Conservation (phyloP, 2,797 vertebrate genomes). For the Eleutherodactylus coqui region DNA sequence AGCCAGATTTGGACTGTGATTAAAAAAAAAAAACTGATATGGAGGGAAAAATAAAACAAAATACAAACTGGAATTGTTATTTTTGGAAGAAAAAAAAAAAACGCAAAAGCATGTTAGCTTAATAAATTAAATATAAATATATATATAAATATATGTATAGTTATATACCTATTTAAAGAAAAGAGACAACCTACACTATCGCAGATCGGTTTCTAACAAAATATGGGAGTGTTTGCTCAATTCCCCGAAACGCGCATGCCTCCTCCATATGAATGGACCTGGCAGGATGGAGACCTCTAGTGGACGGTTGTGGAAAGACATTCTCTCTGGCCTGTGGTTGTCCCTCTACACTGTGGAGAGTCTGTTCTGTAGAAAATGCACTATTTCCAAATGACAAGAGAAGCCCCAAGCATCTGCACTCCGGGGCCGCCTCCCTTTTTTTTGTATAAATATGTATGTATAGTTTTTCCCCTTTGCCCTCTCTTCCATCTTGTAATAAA, state of each 20-base stretch:
- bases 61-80: slow-evolving; percentile 56
- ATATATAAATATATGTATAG: slow-evolving; percentile 63
- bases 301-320: slow-evolving; percentile 26
- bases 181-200: slow-evolving; percentile 11
- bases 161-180: slow-evolving; percentile 61
- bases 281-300: slow-evolving; percentile 8
- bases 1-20: slow-evolving; percentile 21
- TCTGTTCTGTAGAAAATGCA: slow-evolving; percentile 58
- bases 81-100: slow-evolving; percentile 50
- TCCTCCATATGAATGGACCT: slow-evolving; percentile 11
- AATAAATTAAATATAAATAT: slow-evolving; percentile 59
- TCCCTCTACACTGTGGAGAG: slow-evolving; percentile 40
- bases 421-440: slow-evolving; percentile 32
- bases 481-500: slow-evolving; percentile 50
- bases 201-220: slow-evolving; percentile 31
- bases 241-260: slow-evolving; percentile 45
- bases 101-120: slow-evolving; percentile 57
- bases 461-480: slow-evolving; percentile 57
- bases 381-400: slow-evolving; percentile 45
- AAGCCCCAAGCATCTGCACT: slow-evolving; percentile 44
- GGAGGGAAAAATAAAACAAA: background rate
- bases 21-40: slow-evolving; percentile 19
- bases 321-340: slow-evolving; percentile 6
- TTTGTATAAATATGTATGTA: slow-evolving; percentile 74
- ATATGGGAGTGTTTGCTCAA: background rate